Evolutionary conservation across 2,888 invertebrate genomes (phyloP).

Genomic region (Spodoptera exigua): DNA sequence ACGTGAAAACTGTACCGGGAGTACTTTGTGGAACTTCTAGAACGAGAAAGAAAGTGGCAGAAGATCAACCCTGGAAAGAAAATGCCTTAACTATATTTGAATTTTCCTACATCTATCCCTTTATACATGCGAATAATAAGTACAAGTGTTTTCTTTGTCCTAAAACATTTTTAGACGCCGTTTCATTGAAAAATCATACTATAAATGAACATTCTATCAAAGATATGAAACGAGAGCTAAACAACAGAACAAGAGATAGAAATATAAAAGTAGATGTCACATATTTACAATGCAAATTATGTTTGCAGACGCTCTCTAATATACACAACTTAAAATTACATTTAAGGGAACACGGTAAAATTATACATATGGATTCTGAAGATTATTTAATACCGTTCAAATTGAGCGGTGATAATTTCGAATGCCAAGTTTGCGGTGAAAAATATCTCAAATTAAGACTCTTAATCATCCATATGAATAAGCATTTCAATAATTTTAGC

Average conservation of each 20-base stretch:
- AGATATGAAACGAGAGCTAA: conserved; percentile 69
- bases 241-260: conserved; percentile 69
- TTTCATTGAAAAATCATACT: conserved; percentile 69
- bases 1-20: conserved; percentile 64
- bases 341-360: conserved; percentile 71
- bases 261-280: conserved; percentile 78
- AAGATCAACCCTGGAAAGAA: conserved; percentile 67
- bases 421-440: conserved; percentile 78
- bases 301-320: conserved; percentile 58
- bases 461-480: conserved; percentile 80
- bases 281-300: conserved; percentile 74
- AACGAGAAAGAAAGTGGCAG: conserved; percentile 38
- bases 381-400: conserved; percentile 81
- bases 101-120: conserved; percentile 76
- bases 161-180: conserved; percentile 67
- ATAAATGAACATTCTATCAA: conserved; percentile 61
- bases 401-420: conserved; percentile 67
- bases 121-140: conserved; percentile 73
- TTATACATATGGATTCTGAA: conserved; percentile 65
- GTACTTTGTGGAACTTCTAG: conserved; percentile 35
- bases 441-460: conserved; percentile 71
- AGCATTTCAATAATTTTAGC: conserved; percentile 79
- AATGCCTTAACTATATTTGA: conserved; percentile 76
- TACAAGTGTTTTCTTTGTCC: conserved; percentile 79
- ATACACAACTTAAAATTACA: conserved; percentile 72